Evolutionary conservation across 2,888 invertebrate genomes (phyloP), one percentile per base, ranked within the genome.

Genomic region (Drosophila cognata): DNA sequence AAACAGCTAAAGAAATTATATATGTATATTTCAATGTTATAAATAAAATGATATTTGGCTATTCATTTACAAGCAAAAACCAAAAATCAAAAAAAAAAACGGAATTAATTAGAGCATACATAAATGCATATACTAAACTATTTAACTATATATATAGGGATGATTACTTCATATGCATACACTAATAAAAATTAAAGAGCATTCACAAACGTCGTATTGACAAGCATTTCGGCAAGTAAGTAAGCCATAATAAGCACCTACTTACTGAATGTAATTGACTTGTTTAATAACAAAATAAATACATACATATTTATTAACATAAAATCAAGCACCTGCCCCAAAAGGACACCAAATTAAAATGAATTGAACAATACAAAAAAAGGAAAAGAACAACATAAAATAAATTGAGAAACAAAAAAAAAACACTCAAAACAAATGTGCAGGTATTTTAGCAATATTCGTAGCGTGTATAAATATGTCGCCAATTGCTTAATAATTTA

Each of bases 371-470:
- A 36, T 59, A 31, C 43, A 46, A 28, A 62, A 60, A 63, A 71
- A 64, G 64, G 62, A n/a, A 16, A 33, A 18, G 11, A 61, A 38
- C 43, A 67, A 52, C 56, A 66, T 58, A 67, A 69, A 71, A 79
- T 68, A 70, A 77, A 51, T 33, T 11, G 33, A 52, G 4, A 35
- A 11, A 29, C 7, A 1, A 50, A 29, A 21, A 10, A 0, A 16
- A 73, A n/a, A 29, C 62, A 56, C 53, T 67, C 53, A 69, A 52
- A 73, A 71, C 69, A 18, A 70, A 46, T 71, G 67, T 80, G 74
- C 86, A 88, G 86, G 84, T 86, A 86, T 88, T 88, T 88, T 86
- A 86, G 88, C 84, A 81, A 84, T 88, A 84, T 84, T 81, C 68
- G 84, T 86, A 85, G 85, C 85, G 77, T 85, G 85, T 85, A 85